A percentile compares a stretch with the other conserved stretches of the same genome.
These are phyloP conservation scores for Bombylius major DNA, from an alignment of 2,888 invertebrate genomes.

Conservation along the genomic window DNA sequence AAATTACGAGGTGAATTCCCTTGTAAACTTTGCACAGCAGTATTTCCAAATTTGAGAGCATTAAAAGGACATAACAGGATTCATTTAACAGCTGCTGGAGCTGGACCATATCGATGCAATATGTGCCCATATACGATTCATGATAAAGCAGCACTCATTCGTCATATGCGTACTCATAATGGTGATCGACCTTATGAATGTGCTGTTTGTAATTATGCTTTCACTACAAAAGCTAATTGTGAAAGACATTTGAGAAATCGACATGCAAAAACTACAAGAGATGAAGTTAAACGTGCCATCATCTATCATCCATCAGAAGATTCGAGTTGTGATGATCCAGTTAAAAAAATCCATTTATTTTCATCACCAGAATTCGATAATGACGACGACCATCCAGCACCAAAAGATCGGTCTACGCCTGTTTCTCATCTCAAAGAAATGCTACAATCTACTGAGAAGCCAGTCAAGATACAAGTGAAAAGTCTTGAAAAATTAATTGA, in stretches of 20 bases:
- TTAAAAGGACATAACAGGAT: slow-evolving; percentile 83
- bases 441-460: slow-evolving; percentile 37
- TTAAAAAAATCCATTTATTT: slow-evolving; percentile 44
- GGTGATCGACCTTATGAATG: slow-evolving; percentile 93
- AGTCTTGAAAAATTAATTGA: slow-evolving; percentile 47
- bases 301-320: slow-evolving; percentile 80
- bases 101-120: slow-evolving; percentile 80
- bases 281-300: slow-evolving; percentile 78
- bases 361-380: slow-evolving; percentile 42
- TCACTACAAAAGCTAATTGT: slow-evolving; percentile 95
- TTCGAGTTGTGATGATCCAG: slow-evolving; percentile 59
- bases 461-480: slow-evolving; percentile 47
- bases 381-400: slow-evolving; percentile 29
- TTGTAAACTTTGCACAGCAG: slow-evolving; percentile 75
- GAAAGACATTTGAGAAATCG: slow-evolving; percentile 87
- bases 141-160: slow-evolving; percentile 81
- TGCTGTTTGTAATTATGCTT: slow-evolving; percentile 88
- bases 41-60: slow-evolving; percentile 79
- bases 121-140: slow-evolving; percentile 76
- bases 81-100: slow-evolving; percentile 63
- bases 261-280: slow-evolving; percentile 72
- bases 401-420: slow-evolving; percentile 31
- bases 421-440: slow-evolving; percentile 39
- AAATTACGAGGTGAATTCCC: slow-evolving; percentile 81
- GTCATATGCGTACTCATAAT: slow-evolving; percentile 89